Evolutionary conservation across 2,888 invertebrate species (phyloP).

Genomic region (Trachelus iudaicus): DNA sequence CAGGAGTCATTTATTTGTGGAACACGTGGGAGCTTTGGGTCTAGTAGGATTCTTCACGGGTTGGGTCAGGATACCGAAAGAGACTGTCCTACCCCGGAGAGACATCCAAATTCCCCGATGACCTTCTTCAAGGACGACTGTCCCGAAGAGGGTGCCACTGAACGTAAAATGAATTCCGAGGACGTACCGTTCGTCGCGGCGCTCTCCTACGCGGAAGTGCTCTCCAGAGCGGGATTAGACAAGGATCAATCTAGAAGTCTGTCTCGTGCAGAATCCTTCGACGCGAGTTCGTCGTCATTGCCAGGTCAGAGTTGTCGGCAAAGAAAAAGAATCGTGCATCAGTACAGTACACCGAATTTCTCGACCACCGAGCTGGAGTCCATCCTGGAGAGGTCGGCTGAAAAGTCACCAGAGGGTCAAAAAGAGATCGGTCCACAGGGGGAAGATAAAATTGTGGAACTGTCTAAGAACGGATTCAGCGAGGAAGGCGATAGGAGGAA

Average conservation of each 20-base stretch:
- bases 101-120: background rate
- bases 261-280: slow-evolving; percentile 13
- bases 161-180: background rate
- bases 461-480: background rate
- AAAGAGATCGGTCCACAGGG: background rate
- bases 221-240: slow-evolving; percentile 1
- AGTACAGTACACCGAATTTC: slow-evolving; percentile 33
- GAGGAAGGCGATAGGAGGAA: background rate
- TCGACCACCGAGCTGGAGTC: slow-evolving; percentile 27
- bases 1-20: slow-evolving; percentile 2
- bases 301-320: slow-evolving; percentile 9
- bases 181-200: background rate
- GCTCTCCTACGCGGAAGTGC: slow-evolving; percentile 16
- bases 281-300: background rate
- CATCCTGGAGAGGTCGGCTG: slow-evolving; percentile 29
- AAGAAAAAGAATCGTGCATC: slow-evolving; percentile 27
- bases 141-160: background rate
- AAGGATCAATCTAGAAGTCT: background rate
- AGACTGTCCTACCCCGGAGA: background rate
- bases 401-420: background rate
- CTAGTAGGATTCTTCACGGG: background rate
- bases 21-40: background rate
- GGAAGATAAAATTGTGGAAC: slow-evolving; percentile 1
- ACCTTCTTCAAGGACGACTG: background rate
- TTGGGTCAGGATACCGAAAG: background rate